Conservation (phyloP, 2,888 invertebrate species). For the Apodemia hepburni region DNA sequence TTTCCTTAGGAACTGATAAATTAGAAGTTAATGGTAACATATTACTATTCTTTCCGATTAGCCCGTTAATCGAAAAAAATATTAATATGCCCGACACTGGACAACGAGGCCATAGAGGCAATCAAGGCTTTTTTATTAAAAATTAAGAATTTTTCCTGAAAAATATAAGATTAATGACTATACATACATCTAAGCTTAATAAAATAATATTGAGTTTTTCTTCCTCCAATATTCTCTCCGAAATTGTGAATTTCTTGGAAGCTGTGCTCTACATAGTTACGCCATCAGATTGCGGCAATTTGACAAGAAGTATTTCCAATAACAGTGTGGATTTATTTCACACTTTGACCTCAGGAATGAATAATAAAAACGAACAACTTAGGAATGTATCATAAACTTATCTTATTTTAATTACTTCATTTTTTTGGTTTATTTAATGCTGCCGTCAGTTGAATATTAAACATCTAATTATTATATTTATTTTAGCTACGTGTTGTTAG, state of each 20-base stretch:
- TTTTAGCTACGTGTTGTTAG: no score
- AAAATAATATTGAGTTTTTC: neutral
- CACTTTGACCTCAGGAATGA: neutral
- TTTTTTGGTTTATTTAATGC: neutral
- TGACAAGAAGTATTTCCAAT: neutral
- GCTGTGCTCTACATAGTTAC: neutral
- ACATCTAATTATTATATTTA: no score
- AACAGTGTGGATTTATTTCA: neutral
- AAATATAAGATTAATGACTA: no score
- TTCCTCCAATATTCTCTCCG: neutral
- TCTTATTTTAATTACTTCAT: neutral
- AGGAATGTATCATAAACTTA: neutral
- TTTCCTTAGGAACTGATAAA: no score
- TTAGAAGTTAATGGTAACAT: no score
- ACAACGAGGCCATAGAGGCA: no score
- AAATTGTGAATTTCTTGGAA: neutral
- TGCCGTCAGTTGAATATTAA: no score
- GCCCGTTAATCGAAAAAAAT: no score
- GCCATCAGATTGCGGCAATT: slow-evolving; percentile 6
- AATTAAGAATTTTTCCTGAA: no score
- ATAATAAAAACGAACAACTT: neutral
- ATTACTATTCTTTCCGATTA: no score
- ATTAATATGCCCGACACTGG: no score
- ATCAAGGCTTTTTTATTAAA: no score
- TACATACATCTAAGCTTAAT: neutral